phyloP scores from a whole-genome alignment of 2,888 invertebrate genomes.

The Tipula confusa region DNA sequence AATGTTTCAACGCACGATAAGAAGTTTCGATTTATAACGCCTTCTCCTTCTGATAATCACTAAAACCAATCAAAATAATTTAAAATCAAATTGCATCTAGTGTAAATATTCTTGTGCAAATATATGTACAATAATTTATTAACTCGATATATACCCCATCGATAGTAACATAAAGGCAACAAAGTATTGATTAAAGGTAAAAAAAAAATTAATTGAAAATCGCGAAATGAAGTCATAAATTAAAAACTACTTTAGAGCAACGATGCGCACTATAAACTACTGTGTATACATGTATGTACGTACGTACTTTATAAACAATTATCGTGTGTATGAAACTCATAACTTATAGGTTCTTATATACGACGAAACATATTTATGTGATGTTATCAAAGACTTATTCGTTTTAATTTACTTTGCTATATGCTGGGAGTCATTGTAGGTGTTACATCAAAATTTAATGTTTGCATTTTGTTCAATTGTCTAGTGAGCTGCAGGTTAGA shows the following conservation, averaged over 20 bases:
- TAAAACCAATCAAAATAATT: not conserved
- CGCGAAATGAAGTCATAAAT: not conserved
- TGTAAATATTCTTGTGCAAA: not conserved
- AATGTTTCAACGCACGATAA: not conserved
- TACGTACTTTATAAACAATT: not conserved
- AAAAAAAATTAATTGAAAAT: slow-evolving; percentile 3
- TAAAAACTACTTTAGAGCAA: not conserved
- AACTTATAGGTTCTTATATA: not conserved
- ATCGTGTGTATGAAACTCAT: not conserved
- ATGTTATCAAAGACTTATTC: not conserved
- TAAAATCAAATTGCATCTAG: not conserved
- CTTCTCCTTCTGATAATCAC: not conserved
- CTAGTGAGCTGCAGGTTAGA: not conserved
- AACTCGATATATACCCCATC: not conserved
- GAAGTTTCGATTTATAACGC: not conserved
- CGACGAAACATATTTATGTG: not conserved
- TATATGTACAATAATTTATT: not conserved
- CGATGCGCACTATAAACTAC: not conserved
- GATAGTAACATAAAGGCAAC: not conserved
- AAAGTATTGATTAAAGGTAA: not conserved
- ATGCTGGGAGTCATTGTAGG: not conserved
- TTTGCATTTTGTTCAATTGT: not conserved
- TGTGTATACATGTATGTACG: not conserved
- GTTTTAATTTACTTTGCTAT: not conserved
- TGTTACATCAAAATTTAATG: not conserved